Base-by-base conservation (phyloP, 2,113 vertebrate genomes). In the Felis chaus region DNA sequence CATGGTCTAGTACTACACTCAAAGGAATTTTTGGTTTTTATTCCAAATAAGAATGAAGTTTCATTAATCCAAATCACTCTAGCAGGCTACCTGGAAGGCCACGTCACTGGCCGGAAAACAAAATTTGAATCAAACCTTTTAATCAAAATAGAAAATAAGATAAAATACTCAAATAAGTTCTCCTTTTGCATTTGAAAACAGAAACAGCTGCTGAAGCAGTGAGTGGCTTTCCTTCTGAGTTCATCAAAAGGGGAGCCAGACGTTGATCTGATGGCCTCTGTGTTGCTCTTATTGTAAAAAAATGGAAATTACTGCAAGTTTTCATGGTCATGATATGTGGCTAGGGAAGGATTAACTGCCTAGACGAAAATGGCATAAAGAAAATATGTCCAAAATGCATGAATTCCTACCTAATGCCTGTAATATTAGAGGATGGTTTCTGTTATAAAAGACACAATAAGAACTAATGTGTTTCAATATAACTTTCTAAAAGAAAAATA, bases 181-280 rank as follows among this genome's bases (percentile, higher is more conserved):
- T 45, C 68, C 87, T 97, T 98, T 98, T 92, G 84, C 69, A 96
- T 98, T 97, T 98, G 97, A 97, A 98, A 98, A 94, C 89, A 98
- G 98, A 98, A 98, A 93, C 95, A 98, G 97, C 95, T 98, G 98
- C 93, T 97, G 92, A 96, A 96, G 73, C 86, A 94, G 95, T 92
- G 89, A 97, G 66, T 92, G 92, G 36, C n/a, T 96, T 97, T 96
- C 89, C 97, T 97, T 95, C 97, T 88, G 90, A 97, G 97, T 96
- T 98, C 87, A 97, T 91, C 80, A 95, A 84, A 95, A 98, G 96
- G 91, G 94, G 95, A 96, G 96, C 85, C 95, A 97, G 93, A 94
- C 61, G 41, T 87, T 89, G 92, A 95, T 98, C 89, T 96, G 94
- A 96, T 97, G 95, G 89, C 73, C 86, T 66, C 96, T 91, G 89